These are phyloP conservation scores for Drusus annulatus DNA, from an alignment of 1,140 invertebrate genomes.

Conservation along the genomic window DNA sequence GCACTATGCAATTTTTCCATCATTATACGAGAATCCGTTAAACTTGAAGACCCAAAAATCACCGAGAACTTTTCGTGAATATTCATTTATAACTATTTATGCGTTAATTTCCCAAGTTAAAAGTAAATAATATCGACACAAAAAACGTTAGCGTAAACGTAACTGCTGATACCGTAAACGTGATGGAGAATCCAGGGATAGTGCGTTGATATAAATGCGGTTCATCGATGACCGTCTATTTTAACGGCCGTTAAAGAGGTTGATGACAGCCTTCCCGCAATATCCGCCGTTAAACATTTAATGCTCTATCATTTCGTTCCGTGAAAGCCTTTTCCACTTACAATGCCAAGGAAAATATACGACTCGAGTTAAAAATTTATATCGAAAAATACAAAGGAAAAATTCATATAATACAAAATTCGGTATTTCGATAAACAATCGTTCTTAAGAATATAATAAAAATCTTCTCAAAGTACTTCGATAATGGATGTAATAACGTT, in stretches of 20 bases:
- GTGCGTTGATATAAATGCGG: slow-evolving; percentile 26
- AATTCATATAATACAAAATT: neutral
- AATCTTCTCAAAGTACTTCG: neutral
- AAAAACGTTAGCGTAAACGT: neutral
- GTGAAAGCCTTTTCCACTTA: slow-evolving; percentile 9
- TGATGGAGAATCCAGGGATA: neutral
- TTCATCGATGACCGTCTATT: slow-evolving; percentile 16
- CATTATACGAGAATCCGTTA: neutral
- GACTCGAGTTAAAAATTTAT: neutral
- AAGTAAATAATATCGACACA: no score
- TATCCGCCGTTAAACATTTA: neutral
- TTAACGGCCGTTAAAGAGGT: slow-evolving; percentile 20
- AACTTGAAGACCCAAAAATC: neutral
- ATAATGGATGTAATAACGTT: no score
- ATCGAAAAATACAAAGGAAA: neutral
- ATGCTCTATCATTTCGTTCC: neutral
- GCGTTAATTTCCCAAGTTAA: slow-evolving; percentile 5
- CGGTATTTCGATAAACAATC: neutral
- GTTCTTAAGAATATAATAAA: neutral
- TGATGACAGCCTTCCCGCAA: slow-evolving; percentile 5
- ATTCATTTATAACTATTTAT: neutral
- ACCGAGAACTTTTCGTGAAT: neutral
- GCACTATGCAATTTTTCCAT: neutral
- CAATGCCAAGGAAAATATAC: slow-evolving; percentile 5
- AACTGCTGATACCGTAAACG: neutral